Evolutionary conservation across 92 coral and sea anemone genomes (phyloP), one percentile per base, ranked within the genome.

Genomic region (Galaxea fascicularis): DNA sequence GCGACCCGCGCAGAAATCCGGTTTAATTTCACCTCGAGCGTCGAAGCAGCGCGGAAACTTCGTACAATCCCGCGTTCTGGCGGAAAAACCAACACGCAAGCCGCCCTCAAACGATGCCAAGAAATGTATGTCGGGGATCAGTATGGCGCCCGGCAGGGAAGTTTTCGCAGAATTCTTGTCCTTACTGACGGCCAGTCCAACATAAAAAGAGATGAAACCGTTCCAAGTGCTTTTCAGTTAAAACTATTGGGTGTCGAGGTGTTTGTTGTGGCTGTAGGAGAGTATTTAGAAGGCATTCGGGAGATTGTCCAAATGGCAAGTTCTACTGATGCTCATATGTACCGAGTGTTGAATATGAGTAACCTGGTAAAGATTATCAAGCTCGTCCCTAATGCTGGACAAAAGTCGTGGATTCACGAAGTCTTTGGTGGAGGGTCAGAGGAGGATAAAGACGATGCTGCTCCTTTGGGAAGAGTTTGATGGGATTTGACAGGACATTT

Each of bases 41-140:
- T 71, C 52, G 46, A 75, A 17, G 92, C 94, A 26, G 88, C 54
- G 28, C n/a, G 53, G 45, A 84, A 87, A 77, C 86, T 94, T 78
- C 84, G 84, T 85, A 73, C 47, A 45, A 66, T 92, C 16, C 80
- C 63, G 76, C 90, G 98, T 49, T 82, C 88, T 39, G 98, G 98
- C 82, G 98, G 98, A 63, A 94, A 94, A 88, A 94, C 98, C 14
- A 94, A 94, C 45, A 94, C 98, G 71, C 98, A 94, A 71, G 95
- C 85, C 18, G 98, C 98, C 27, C 73, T 94, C 82, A 89, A 87
- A 39, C 77, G 80, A 64, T 91, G 95, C 60, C 83, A 77, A 69
- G 52, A 74, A 65, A 88, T 94, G 82, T 87, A 67, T 39, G 70
- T 68, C 4, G 75, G 75, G 10, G 76, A 76, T 28, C 52, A 77